These are phyloP conservation scores for Pristionchus japonicus DNA, from an alignment of 2,888 invertebrate species.

Conservation along the genomic window DNA sequence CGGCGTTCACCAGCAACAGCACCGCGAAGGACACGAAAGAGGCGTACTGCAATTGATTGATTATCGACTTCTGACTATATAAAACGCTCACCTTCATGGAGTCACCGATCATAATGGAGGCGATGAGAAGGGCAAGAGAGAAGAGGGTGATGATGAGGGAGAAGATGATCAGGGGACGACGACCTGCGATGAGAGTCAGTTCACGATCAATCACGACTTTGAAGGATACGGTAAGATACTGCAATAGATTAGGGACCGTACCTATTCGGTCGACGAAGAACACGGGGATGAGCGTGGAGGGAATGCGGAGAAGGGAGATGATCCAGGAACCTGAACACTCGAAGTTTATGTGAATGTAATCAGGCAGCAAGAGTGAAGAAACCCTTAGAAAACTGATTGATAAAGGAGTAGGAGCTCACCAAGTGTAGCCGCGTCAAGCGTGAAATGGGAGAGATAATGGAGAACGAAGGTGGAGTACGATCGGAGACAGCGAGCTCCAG, in stretches of 20 bases:
- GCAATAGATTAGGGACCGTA: too few relatives aligned
- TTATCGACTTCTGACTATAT: not conserved
- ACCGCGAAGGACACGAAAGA: constrained; percentile 51
- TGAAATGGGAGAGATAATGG: constrained; percentile 51
- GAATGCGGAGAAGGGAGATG: constrained; percentile 55
- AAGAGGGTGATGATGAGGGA: constrained; percentile 48
- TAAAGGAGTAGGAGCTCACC: too few relatives aligned
- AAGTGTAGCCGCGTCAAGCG: constrained; percentile 48
- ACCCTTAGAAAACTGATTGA: too few relatives aligned
- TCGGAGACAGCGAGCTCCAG: constrained; percentile 51
- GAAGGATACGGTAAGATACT: not conserved
- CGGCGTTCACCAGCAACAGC: constrained; percentile 52
- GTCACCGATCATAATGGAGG: not conserved
- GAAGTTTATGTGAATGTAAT: too few relatives aligned
- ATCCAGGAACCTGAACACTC: constrained; percentile 44
- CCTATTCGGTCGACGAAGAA: constrained; percentile 44
- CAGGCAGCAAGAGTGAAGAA: not conserved
- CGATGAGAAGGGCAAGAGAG: constrained; percentile 24
- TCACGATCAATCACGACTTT: not conserved
- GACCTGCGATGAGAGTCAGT: constrained; percentile 48
- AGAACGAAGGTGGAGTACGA: constrained; percentile 49
- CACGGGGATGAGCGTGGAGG: constrained; percentile 59
- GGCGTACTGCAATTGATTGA: constrained; percentile 7
- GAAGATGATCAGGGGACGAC: constrained; percentile 59
- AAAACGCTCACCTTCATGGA: not conserved